Base-by-base conservation (phyloP, 1,140 invertebrate species). In the Eumeta japonica region DNA sequence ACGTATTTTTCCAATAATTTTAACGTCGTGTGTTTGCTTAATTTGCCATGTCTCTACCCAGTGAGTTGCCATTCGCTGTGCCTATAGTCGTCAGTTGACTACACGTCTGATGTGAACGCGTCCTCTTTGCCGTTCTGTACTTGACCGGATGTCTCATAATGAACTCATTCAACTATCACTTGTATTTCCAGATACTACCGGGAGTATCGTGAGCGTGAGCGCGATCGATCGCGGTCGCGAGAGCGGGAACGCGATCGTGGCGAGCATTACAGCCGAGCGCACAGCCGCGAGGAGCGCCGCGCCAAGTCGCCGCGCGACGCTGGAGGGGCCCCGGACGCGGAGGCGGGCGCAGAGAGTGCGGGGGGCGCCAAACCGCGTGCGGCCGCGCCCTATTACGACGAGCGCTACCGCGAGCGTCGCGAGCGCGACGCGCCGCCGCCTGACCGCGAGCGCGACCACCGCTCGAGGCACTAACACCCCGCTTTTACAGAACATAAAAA, bases 351-450 rank as follows among this genome's bases (percentile, higher is more conserved):
- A 3, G 72, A 76, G 5, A 75, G 77, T 18, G 65, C 78, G 19
- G 51, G 64, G 16, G 59, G 62, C 60, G 71, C 81, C 56, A 81
- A 84, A 73, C 78, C 78, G 55, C 72, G 80, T 46, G 68, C 77
- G 39, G 76, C 81, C 53, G 78, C 79, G 70, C 81, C 86, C 45
- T 90, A 89, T 78, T 89, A 90, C 76, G 87, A 89, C 48, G 87
- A 89, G 65, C 78, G 88, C 44, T 89, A 89, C 76, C 81, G 86
- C 52, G 86, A 88, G 56, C 78, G 83, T 27, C 63, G 80, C 40
- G 79, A 80, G 18, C 72, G 85, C 39, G 85, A 86, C 48, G 75
- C 79, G 28, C 82, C 85, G 46, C 75, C 76, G 46, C 59, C 68
- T 45, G 62, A 86, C 55, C 75, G 84, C 16, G 81, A 86, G 32